Conservation (phyloP, 2,888 invertebrate genomes). For the Microdon myrmicae region DNA sequence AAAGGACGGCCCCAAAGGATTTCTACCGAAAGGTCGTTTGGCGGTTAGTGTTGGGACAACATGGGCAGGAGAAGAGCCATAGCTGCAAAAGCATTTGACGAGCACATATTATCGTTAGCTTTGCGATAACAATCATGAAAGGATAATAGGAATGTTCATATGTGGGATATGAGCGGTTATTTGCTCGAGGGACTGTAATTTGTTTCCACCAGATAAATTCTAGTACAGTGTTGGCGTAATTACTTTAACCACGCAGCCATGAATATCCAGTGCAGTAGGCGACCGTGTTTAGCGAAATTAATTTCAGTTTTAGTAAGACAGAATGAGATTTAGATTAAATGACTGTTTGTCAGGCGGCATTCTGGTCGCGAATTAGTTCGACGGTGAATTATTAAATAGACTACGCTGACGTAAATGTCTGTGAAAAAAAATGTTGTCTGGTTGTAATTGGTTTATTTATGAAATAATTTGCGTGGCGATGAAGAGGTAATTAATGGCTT, state of each 20-base stretch:
- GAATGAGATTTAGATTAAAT: conserved; percentile 25
- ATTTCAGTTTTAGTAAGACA: conserved; percentile 8
- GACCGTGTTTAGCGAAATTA: conserved; percentile 19
- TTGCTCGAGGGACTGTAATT: conserved; percentile 41
- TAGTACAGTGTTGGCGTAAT: conserved; percentile 34
- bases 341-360: neutral
- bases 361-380: no score
- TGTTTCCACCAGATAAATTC: conserved; percentile 35
- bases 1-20: conserved; percentile 32
- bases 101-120: conserved; percentile 14
- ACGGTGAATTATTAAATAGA: no score
- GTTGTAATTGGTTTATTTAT: no score
- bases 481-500: no score
- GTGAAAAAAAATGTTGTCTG: no score
- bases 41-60: conserved; percentile 32
- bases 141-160: conserved; percentile 38
- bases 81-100: conserved; percentile 9
- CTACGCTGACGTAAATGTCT: no score
- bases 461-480: no score
- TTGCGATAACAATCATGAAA: conserved; percentile 36
- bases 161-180: conserved; percentile 28
- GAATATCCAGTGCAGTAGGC: conserved; percentile 7
- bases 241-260: conserved; percentile 41
- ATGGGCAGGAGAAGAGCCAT: neutral
- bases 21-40: conserved; percentile 38